Conservation (phyloP, 1,140 invertebrate species). For the Drosophila fuyamai region DNA sequence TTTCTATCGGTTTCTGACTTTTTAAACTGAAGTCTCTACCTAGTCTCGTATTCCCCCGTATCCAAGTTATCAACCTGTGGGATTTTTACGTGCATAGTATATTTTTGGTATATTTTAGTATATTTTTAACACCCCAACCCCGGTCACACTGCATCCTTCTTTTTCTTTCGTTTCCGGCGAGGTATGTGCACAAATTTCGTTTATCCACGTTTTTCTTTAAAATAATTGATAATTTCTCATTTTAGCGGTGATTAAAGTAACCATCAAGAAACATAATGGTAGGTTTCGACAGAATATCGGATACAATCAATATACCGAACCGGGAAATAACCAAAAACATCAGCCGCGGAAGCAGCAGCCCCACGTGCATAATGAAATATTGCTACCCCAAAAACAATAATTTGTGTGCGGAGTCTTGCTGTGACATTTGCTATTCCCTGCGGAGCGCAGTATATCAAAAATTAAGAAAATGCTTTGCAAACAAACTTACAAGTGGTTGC, state of each 20-base stretch:
- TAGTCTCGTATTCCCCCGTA: no score
- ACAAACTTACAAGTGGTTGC: not conserved
- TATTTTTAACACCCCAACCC: not conserved
- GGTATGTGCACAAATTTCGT: slow-evolving; percentile 23
- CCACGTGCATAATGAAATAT: not conserved
- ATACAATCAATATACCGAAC: not conserved
- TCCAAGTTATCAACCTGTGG: not conserved
- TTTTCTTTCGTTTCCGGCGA: slow-evolving; percentile 50
- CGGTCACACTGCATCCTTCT: slow-evolving; percentile 6
- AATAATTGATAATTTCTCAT: slow-evolving; percentile 31
- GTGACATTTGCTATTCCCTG: not conserved
- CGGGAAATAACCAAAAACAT: slow-evolving; percentile 25
- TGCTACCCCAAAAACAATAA: slow-evolving; percentile 9
- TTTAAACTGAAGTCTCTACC: no score
- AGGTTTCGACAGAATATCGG: slow-evolving; percentile 3
- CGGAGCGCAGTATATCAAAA: not conserved
- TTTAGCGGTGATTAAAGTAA: slow-evolving; percentile 35
- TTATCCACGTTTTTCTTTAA: slow-evolving; percentile 19
- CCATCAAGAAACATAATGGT: slow-evolving; percentile 57
- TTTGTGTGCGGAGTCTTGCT: slow-evolving; percentile 5
- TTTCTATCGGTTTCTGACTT: no score
- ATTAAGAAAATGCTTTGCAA: not conserved
- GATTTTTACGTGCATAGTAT: not conserved
- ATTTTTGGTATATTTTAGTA: slow-evolving; percentile 6
- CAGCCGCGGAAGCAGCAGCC: slow-evolving; percentile 8